Evolutionary conservation across 1,140 invertebrate genomes (phyloP), one percentile per base, ranked within the genome.

Genomic region (Geopemphigus sp.): DNA sequence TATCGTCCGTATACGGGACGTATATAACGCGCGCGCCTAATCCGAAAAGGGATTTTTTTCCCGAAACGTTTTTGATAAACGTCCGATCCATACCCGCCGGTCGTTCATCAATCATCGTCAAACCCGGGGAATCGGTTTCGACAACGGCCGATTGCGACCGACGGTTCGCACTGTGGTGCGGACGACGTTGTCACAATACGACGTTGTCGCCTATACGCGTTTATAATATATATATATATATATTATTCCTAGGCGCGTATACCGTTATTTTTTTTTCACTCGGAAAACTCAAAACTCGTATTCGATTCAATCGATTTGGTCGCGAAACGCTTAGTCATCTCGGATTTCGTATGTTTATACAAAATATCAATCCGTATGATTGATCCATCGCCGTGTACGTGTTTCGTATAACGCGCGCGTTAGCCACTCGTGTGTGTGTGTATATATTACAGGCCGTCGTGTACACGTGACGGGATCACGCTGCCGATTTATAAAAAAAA

Each of bases 21-120:
- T 14, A 22, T 29, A 63, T 66, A 47, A 66, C 22, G 12, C 1
- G 6, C 1, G 39, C 17, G 1, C 24, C 45, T 50, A 32, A 72
- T 72, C 68, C 68, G 68, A n/a, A 72, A 19, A 72, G 68, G 68
- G 68, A 72, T 72, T 72, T 72, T 72, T 53, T 53, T n/a, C 47
- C 24, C 10, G 54, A 72, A 72, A 54, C 68, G 24, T 72, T 72
- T 22, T 72, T 22, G n/a, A n/a, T n/a, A 32, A 50, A 68, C 14
- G 17, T n/a, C n/a, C 32, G 32, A 12, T 54, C 24, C 5, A n/a
- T n/a, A 14, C 5, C 22, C 19, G 29, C n/a, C 29, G 10, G 29
- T 17, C 24, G 24, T 32, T 57, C 74, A 78, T 78, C 74, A 39
- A 78, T 78, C 74, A 78, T 78, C 56, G 74, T 78, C 74, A 78